These are phyloP conservation scores for Rotaria macrura DNA, from an alignment of 2,888 invertebrate genomes.

Conservation along the genomic window DNA sequence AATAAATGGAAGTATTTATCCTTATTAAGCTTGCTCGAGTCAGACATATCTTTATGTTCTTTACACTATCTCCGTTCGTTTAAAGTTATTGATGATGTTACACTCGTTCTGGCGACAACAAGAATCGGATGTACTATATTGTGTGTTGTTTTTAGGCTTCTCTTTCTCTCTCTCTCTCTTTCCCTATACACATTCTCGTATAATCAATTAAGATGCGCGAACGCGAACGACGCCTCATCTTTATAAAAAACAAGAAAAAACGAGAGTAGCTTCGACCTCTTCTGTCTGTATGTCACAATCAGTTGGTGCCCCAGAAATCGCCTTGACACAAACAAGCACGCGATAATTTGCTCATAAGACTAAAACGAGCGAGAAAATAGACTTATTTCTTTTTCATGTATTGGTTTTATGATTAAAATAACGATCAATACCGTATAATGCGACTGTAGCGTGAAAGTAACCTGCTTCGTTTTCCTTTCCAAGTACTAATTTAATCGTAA, in stretches of 20 bases:
- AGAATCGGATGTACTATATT: neutral
- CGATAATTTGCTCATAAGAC: neutral
- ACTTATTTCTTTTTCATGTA: neutral
- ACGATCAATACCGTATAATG: neutral
- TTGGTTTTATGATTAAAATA: neutral
- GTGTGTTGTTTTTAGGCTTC: neutral
- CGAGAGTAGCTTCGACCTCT: neutral
- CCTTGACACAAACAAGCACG: neutral
- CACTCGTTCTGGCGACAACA: neutral
- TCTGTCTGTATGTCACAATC: neutral
- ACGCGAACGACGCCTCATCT: neutral
- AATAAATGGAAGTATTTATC: no score
- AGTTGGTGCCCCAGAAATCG: neutral
- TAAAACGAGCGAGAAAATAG: neutral
- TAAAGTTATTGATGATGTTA: neutral
- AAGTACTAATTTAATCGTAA: neutral
- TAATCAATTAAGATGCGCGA: conserved; percentile 7
- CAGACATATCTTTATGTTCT: neutral
- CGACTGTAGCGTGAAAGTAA: neutral
- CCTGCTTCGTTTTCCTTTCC: neutral
- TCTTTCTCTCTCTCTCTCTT: neutral
- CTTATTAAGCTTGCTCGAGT: neutral
- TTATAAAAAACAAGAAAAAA: neutral
- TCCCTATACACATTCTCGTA: neutral
- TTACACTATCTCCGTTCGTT: neutral